Evolutionary conservation across 2,888 invertebrate genomes (phyloP).

Genomic region (Sphaeridia pumilis): DNA sequence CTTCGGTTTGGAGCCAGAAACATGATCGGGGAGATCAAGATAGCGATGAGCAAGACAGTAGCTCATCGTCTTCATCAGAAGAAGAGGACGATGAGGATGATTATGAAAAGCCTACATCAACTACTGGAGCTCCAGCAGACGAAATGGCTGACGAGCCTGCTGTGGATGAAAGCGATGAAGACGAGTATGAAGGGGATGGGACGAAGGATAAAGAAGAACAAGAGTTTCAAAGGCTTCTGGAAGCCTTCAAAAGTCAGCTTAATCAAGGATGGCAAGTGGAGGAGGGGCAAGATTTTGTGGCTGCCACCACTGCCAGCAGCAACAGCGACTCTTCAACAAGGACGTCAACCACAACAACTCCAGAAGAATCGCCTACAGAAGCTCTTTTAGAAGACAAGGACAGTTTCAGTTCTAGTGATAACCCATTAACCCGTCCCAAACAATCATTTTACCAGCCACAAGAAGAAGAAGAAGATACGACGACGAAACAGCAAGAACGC

Average conservation of each 20-base stretch:
- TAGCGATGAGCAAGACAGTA: background rate
- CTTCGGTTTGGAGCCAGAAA: too few relatives aligned
- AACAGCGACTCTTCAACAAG: too few relatives aligned
- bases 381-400: slow-evolving; percentile 8
- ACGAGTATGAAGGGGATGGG: slow-evolving; percentile 10
- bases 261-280: too few relatives aligned
- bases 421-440: slow-evolving; percentile 7
- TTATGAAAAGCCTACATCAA: too few relatives aligned
- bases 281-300: too few relatives aligned
- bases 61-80: background rate
- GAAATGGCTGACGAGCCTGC: background rate
- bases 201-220: slow-evolving; percentile 6
- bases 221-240: background rate
- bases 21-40: too few relatives aligned
- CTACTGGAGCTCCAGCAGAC: too few relatives aligned
- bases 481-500: background rate
- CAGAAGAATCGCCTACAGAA: too few relatives aligned
- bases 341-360: too few relatives aligned
- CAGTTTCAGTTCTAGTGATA: slow-evolving; percentile 10
- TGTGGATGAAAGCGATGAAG: slow-evolving; percentile 1
- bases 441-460: background rate
- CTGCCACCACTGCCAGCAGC: too few relatives aligned
- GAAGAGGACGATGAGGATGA: background rate
- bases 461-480: background rate
- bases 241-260: too few relatives aligned